Conservation (phyloP, 2,888 invertebrate genomes). For the Cheiracanthium punctorium region DNA sequence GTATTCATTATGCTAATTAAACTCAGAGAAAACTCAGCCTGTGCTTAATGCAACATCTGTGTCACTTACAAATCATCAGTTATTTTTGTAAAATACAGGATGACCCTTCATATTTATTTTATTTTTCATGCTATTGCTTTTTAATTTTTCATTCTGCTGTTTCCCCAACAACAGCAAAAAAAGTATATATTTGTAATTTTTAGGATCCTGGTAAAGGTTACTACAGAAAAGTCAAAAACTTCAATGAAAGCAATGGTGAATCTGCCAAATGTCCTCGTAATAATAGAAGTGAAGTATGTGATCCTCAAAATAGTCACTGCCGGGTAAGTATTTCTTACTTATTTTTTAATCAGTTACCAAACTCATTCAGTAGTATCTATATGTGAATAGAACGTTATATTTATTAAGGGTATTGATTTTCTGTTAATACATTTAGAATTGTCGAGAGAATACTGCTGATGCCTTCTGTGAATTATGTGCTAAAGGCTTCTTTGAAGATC, state of each 20-base stretch:
- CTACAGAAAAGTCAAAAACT: slow-evolving; percentile 81
- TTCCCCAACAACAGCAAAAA: no score
- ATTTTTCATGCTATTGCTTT: not conserved
- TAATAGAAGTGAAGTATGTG: slow-evolving; percentile 85
- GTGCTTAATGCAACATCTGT: no score
- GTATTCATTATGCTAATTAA: no score
- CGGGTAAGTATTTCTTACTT: slow-evolving; percentile 80
- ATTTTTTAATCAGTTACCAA: no score
- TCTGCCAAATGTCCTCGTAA: slow-evolving; percentile 89
- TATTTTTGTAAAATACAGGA: no score
- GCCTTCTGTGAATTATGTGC: slow-evolving; percentile 89
- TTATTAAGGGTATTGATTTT: not conserved
- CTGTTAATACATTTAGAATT: slow-evolving; percentile 81
- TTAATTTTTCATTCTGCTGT: no score
- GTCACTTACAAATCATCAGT: no score
- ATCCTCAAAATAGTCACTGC: slow-evolving; percentile 89
- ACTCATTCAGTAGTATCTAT: no score
- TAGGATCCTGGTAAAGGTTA: slow-evolving; percentile 83
- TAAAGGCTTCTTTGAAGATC: slow-evolving; percentile 89
- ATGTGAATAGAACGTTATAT: no score
- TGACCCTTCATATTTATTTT: not conserved
- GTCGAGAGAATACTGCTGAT: slow-evolving; percentile 88
- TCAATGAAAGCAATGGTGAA: slow-evolving; percentile 84
- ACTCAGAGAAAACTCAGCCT: no score
- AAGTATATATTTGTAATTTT: slow-evolving; percentile 41